Percentiles rank a stretch among this genome's conserved stretches.
Evolutionary conservation across 2,797 vertebrate genomes (phyloP).

Genomic region (Trematomus bernacchii): DNA sequence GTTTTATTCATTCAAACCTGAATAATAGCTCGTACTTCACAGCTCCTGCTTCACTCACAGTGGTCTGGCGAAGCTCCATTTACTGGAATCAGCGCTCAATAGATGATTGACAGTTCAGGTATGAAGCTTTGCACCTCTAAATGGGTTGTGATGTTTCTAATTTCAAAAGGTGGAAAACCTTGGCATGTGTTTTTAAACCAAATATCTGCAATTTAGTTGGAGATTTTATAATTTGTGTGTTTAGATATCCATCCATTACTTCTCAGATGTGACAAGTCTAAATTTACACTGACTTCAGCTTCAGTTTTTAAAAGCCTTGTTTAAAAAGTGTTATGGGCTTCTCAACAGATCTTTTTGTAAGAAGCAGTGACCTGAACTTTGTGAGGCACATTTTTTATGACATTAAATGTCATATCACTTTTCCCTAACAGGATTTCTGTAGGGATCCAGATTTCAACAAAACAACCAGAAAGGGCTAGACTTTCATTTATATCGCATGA

Average conservation of each 20-base stretch:
- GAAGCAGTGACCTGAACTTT: background rate
- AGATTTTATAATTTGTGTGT: background rate
- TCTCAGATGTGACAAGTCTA: background rate
- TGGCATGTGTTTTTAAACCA: background rate
- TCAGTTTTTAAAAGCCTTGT: background rate
- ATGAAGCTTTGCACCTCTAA: background rate
- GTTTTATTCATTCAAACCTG: background rate
- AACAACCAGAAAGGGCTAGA: conserved; percentile 1
- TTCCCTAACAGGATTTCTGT: conserved; percentile 2
- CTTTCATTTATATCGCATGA: conserved; percentile 22
- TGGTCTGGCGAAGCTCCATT: background rate
- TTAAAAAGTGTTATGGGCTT: background rate
- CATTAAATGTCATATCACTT: background rate
- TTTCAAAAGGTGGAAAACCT: background rate
- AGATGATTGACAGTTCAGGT: background rate
- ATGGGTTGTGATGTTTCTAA: background rate
- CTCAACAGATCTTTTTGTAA: background rate
- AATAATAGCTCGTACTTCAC: background rate
- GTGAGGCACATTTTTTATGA: background rate
- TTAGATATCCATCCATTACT: too few relatives aligned
- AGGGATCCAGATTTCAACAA: background rate
- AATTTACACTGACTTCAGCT: background rate
- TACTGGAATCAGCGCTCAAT: background rate
- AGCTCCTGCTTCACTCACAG: background rate
- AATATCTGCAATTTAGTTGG: background rate